Evolutionary conservation across 2,797 vertebrate species (phyloP), one percentile per base, ranked within the genome.

Genomic region (Nasua narica): DNA sequence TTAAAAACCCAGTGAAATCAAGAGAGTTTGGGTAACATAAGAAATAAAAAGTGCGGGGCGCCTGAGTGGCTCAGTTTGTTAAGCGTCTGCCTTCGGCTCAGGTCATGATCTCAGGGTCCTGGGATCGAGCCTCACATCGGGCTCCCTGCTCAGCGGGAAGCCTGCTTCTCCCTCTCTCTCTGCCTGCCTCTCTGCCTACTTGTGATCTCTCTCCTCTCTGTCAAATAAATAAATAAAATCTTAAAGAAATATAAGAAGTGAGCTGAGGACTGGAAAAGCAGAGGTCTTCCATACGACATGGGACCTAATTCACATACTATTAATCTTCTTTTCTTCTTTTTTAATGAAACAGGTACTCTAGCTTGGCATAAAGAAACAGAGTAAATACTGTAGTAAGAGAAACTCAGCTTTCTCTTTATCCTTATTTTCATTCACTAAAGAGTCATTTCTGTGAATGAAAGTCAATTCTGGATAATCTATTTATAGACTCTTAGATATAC

Each of bases 401-500:
- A 11, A 72, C 60, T 13, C 37, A 62, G 70, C 50, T 90, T 79
- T 78, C 52, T 21, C 79, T 83, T 43, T 21, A 58, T 46, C 52
- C 56, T 85, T 58, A 58, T 43, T 95, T 96, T 79, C 18, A 90
- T 40, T 46, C 25, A 60, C 72, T 78, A 19, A 72, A 65, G 58
- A 83, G 2, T 70, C 16, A 96, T 60, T 95, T 89, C 79, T 85
- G 76, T 50, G 29, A 89, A 48, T 72, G 72, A 87, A 96, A 95
- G 70, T 70, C 77, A 96, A 76, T 9, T 69, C 76, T 50, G 76
- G 48, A n/a, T 78, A 40, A 87, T 74, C 27, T 83, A 94, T 6
- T n/a, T 21, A 32, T 77, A 95, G 27, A 74, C 15, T 76, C 19
- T 74, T 91, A 69, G 27, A 91, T 69, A 91, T 1, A 46, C 1